phyloP scores from a whole-genome alignment of 2,888 invertebrate genomes.

The Epinotia nisella region DNA sequence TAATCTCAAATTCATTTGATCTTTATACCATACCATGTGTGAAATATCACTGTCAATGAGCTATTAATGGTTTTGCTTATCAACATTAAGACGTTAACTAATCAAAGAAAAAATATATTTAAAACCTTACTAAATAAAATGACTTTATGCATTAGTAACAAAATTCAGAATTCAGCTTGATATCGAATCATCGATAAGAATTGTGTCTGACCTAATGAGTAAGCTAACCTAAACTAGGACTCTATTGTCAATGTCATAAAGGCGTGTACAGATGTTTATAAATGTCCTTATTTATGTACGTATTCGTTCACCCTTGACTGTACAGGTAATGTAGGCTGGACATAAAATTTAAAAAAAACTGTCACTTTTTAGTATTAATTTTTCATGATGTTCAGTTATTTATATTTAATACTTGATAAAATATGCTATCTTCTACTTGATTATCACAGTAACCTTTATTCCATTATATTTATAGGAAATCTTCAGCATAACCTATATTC shows the following conservation, averaged over 20 bases:
- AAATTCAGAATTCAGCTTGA: not conserved
- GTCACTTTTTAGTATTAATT: not conserved
- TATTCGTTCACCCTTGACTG: too few relatives aligned
- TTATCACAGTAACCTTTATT: too few relatives aligned
- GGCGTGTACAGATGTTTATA: too few relatives aligned
- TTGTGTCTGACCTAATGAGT: conserved; percentile 10
- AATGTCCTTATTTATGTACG: too few relatives aligned
- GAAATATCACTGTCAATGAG: not conserved
- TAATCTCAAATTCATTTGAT: not conserved
- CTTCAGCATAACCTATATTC: not conserved
- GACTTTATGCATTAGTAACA: conserved; percentile 16
- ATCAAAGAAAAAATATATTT: too few relatives aligned
- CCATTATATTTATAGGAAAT: not conserved
- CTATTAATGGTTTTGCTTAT: not conserved
- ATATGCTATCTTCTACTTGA: not conserved
- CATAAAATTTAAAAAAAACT: too few relatives aligned
- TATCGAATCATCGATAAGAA: conserved; percentile 12
- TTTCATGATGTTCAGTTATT: not conserved
- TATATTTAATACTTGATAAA: not conserved
- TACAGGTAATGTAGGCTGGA: too few relatives aligned
- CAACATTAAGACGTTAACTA: too few relatives aligned
- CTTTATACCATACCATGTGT: too few relatives aligned
- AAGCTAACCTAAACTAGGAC: not conserved
- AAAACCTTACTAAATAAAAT: not conserved
- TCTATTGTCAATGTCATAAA: too few relatives aligned